Conservation (phyloP, 2,888 invertebrate species). For the Spialia ferax region DNA sequence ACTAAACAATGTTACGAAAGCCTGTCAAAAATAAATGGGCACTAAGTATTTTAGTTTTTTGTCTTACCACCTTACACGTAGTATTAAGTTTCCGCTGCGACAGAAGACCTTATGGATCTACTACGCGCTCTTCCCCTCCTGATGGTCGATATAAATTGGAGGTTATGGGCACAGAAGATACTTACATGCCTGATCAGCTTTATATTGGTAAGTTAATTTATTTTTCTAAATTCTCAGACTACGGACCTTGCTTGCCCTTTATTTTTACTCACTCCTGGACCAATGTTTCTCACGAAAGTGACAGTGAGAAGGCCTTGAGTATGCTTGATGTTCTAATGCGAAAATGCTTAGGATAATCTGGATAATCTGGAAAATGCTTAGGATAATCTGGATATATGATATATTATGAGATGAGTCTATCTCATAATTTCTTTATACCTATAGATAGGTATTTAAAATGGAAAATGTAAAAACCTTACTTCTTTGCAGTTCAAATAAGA, state of each 20-base stretch:
- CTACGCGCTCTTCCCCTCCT: constrained; percentile 63
- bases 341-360: not conserved
- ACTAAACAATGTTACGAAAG: not conserved
- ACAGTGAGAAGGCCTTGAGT: no score
- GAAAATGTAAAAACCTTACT: not conserved
- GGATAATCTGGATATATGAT: no score
- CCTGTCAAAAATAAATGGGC: not conserved
- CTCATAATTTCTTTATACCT: no score
- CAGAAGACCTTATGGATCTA: constrained; percentile 71
- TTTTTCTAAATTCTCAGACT: not conserved
- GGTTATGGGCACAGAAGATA: constrained; percentile 60
- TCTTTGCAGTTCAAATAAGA: constrained; percentile 63
- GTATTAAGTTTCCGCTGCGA: constrained; percentile 67
- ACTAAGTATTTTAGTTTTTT: constrained; percentile 22
- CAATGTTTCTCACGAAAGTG: not conserved
- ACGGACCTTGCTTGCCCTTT: not conserved
- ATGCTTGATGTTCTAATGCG: not conserved
- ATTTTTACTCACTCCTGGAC: not conserved
- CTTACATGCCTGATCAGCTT: constrained; percentile 75
- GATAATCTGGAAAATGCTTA: no score
- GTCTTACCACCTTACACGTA: constrained; percentile 14
- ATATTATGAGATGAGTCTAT: no score
- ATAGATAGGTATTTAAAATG: no score
- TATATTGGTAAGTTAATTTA: constrained; percentile 61
- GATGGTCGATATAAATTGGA: constrained; percentile 70